Evolutionary conservation across 2,797 vertebrate genomes (phyloP).

Genomic region (Chanos chanos): DNA sequence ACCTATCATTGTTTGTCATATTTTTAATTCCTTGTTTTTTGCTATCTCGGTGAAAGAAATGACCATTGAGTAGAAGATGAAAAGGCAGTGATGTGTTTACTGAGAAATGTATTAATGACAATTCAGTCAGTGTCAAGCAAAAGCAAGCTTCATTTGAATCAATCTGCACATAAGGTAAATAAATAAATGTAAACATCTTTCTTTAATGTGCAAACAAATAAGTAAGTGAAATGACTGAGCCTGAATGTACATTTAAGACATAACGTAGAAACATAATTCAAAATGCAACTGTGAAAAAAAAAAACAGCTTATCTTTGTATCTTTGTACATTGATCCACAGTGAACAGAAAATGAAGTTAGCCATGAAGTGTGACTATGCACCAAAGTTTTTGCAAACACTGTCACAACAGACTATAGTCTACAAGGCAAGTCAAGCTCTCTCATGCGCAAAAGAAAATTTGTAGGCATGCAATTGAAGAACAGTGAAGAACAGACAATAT

Average conservation of each 20-base stretch:
- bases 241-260: conserved; percentile 37
- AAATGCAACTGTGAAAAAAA: conserved; percentile 21
- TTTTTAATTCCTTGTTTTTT: too few species aligned
- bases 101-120: neutral
- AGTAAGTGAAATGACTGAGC: conserved; percentile 32
- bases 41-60: too few species aligned
- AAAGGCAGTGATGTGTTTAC: conserved; percentile 20
- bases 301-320: conserved; percentile 22
- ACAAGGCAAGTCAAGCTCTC: conserved; percentile 53
- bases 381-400: conserved; percentile 53
- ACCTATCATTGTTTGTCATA: too few species aligned
- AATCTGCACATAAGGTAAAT: conserved; percentile 26
- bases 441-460: conserved; percentile 66
- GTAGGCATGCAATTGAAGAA: conserved; percentile 70
- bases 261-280: conserved; percentile 25
- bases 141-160: conserved; percentile 9
- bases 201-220: conserved; percentile 44
- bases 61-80: neutral
- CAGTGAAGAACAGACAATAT: conserved; percentile 49
- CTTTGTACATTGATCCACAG: conserved; percentile 45
- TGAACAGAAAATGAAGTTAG: conserved; percentile 54
- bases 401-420: conserved; percentile 62
- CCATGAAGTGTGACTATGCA: conserved; percentile 35
- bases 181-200: conserved; percentile 34
- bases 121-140: conserved; percentile 4